Percentiles rank a stretch among this genome's conserved stretches.
Evolutionary conservation across 2,797 vertebrate genomes (phyloP).

Genomic region (Acanthiza pusilla): DNA sequence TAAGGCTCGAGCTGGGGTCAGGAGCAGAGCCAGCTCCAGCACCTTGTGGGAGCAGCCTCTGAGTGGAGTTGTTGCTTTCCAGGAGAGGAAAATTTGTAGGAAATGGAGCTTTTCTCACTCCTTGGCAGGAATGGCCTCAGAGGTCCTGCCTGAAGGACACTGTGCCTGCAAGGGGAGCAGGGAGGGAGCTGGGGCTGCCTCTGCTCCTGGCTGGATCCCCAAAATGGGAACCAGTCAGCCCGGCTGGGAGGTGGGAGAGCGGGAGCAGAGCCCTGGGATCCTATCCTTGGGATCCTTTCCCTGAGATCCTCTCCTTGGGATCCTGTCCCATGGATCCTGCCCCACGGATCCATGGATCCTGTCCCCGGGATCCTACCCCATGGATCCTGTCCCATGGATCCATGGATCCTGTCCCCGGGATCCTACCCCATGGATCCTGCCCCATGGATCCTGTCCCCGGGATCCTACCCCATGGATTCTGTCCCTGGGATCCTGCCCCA

Average conservation of each 20-base stretch:
- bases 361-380: too few relatives aligned
- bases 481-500: too few relatives aligned
- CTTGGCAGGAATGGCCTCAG: not conserved
- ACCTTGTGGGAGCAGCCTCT: not conserved
- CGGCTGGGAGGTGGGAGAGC: not conserved
- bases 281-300: too few relatives aligned
- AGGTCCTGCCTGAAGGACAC: slow-evolving; percentile 23
- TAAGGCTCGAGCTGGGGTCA: not conserved
- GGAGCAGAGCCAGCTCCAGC: not conserved
- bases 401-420: too few relatives aligned
- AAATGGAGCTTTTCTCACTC: not conserved
- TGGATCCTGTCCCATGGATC: too few relatives aligned
- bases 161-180: not conserved
- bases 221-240: not conserved
- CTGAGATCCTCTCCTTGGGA: too few relatives aligned
- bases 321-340: too few relatives aligned
- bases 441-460: too few relatives aligned
- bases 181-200: not conserved
- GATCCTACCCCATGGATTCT: too few relatives aligned
- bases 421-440: too few relatives aligned
- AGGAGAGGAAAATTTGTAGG: not conserved
- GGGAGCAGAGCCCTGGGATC: not conserved
- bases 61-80: not conserved
- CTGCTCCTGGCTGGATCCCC: not conserved
- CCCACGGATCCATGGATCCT: too few relatives aligned